Evolutionary conservation across 1,140 invertebrate species (phyloP), one percentile per base, ranked within the genome.

Genomic region (Bombus fervidus): DNA sequence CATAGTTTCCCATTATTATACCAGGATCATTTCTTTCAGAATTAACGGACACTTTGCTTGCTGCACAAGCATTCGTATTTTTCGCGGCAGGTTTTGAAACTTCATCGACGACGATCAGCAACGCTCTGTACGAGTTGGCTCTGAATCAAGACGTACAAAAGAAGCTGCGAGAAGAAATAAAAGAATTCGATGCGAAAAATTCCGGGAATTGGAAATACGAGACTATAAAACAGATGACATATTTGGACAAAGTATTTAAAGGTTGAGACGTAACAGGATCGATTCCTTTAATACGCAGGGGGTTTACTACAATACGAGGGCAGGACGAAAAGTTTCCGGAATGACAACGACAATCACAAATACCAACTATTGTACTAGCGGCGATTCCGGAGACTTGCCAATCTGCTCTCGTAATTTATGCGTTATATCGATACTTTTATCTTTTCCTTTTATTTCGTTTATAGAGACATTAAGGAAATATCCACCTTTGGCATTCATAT

Each of bases 391-490:
- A 47, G 47, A 22, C 47, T 22, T 8, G 8, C 0, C 47, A 22
- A 22, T 53, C 47, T 53, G 18, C 1, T 53, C 18, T 53, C 47
- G 47, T 53, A 53, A 53, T 53, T 53, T 53, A 53, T 53, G 22
- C 47, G 1, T 53, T 22, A 22, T 22, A 8, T 53, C 47, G 6
- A 22, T 53, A 22, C 13, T 18, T 12, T 62, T 18, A 47, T 64
- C n/a, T 47, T 57, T 34, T 69, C 12, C 3, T 47, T 79, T 77
- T 64, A 18, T 43, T 41, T 2, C 53, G 13, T 85, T 96, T 95
- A 57, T 90, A 96, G 97, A 97, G 94, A 96, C 96, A 0, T 89
- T 97, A 74, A 93, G 96, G 18, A 93, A 96, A 87, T 96, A 96
- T 93, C 96, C 97, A 5, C 95, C 96, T 1, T 91, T 95, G 28